Percentiles rank a stretch among this genome's conserved stretches.
phyloP scores from a whole-genome alignment of 2,888 invertebrate genomes.

The Atethmia centrago region DNA sequence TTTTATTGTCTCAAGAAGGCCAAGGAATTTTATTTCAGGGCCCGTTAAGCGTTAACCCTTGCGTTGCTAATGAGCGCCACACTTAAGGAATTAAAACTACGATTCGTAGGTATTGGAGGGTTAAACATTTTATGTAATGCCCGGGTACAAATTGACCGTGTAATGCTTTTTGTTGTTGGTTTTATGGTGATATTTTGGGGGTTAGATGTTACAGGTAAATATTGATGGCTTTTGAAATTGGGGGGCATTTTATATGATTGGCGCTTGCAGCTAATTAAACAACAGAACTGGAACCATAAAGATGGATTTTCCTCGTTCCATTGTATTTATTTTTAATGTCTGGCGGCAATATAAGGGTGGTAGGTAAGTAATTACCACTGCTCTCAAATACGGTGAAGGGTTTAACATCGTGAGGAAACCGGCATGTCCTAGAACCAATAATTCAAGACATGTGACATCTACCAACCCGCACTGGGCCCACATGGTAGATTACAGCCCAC shows the following conservation, averaged over 20 bases:
- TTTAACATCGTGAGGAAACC: no score
- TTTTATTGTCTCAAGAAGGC: slow-evolving; percentile 73
- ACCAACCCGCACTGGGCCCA: no score
- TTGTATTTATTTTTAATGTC: no score
- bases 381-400: no score
- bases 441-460: no score
- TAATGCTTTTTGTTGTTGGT: slow-evolving; percentile 74
- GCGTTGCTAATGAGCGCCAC: slow-evolving; percentile 82
- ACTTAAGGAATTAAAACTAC: slow-evolving; percentile 84
- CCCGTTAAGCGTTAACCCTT: slow-evolving; percentile 83
- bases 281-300: background rate
- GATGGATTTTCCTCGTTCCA: no score
- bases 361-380: no score
- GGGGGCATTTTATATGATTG: background rate
- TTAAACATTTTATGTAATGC: slow-evolving; percentile 82
- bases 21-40: slow-evolving; percentile 81
- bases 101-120: slow-evolving; percentile 78
- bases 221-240: background rate
- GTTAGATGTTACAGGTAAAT: slow-evolving; percentile 42
- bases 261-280: background rate
- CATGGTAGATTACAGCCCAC: no score
- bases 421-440: no score
- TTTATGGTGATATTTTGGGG: slow-evolving; percentile 42
- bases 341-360: background rate
- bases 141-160: slow-evolving; percentile 79